These are phyloP conservation scores for Drosophila pseudotakahashii DNA, from an alignment of 2,888 invertebrate genomes.

Conservation along the genomic window DNA sequence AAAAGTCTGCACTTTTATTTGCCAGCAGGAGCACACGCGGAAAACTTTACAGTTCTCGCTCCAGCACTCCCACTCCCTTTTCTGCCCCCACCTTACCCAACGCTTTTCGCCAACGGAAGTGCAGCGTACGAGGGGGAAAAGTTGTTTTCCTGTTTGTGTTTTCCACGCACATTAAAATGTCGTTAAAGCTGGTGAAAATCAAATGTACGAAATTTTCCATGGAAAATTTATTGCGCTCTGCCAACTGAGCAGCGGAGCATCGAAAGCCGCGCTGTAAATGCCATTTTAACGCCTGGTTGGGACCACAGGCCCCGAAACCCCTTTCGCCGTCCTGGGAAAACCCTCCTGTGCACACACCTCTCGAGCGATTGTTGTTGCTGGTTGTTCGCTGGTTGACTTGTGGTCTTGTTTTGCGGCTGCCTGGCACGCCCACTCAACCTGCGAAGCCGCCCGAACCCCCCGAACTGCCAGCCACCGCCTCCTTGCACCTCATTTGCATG, in stretches of 20 bases:
- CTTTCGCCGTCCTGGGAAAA: neutral
- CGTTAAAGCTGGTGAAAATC: conserved; percentile 77
- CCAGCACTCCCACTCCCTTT: neutral
- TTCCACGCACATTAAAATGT: conserved; percentile 77
- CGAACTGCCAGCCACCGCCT: neutral
- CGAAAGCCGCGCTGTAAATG: conserved; percentile 43
- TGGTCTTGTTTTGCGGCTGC: conserved; percentile 63
- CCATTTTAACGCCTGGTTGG: conserved; percentile 61
- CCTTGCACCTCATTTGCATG: conserved; percentile 77
- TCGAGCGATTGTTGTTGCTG: conserved; percentile 25
- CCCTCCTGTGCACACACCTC: conserved; percentile 28
- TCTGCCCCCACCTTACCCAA: no score
- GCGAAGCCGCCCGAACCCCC: neutral
- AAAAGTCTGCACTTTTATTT: conserved; percentile 73
- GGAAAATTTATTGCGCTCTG: conserved; percentile 65
- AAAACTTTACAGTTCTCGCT: conserved; percentile 36
- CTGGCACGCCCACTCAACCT: conserved; percentile 22
- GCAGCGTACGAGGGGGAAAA: conserved; percentile 19
- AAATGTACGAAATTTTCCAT: conserved; percentile 74
- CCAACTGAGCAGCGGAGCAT: conserved; percentile 22
- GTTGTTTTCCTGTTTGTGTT: conserved; percentile 57
- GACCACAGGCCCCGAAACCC: conserved; percentile 38
- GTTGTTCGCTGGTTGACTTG: conserved; percentile 71
- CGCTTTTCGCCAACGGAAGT: conserved; percentile 17
- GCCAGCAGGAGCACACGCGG: conserved; percentile 51